A percentile compares a stretch with the other conserved stretches of the same genome.
These are phyloP conservation scores for Pollenia angustigena DNA, from an alignment of 2,888 invertebrate genomes.

Conservation along the genomic window DNA sequence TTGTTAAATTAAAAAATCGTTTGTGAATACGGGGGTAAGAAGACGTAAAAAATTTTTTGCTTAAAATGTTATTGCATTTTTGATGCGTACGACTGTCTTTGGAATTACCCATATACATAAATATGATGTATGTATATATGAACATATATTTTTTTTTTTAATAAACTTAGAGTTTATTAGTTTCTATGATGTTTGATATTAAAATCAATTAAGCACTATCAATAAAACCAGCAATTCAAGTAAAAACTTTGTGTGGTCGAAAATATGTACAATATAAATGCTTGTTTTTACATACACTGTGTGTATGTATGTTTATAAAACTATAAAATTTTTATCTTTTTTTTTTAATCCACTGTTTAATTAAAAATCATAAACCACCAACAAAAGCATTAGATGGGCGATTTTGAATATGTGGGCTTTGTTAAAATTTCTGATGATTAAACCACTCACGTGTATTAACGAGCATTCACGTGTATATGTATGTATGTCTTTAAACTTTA, in stretches of 20 bases:
- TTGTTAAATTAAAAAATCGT: too few species aligned
- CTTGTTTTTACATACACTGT: not conserved
- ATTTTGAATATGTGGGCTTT: slow-evolving; percentile 41
- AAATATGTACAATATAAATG: not conserved
- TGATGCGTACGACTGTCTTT: too few species aligned
- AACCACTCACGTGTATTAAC: slow-evolving; percentile 18
- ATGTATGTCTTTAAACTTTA: not conserved
- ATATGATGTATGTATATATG: too few species aligned
- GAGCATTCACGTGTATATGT: not conserved
- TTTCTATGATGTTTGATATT: slow-evolving; percentile 4
- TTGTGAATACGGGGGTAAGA: too few species aligned
- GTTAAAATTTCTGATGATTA: slow-evolving; percentile 43
- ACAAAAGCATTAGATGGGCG: slow-evolving; percentile 25
- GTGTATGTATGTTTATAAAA: not conserved
- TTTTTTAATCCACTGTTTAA: slow-evolving; percentile 37
- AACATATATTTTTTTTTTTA: not conserved
- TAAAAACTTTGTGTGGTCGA: slow-evolving; percentile 52
- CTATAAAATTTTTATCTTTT: slow-evolving; percentile 18
- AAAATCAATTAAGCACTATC: slow-evolving; percentile 39
- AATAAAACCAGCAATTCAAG: slow-evolving; percentile 21
- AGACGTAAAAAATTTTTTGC: too few species aligned
- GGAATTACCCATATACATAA: too few species aligned
- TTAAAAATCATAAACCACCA: slow-evolving; percentile 48
- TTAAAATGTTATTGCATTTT: too few species aligned
- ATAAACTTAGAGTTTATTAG: slow-evolving; percentile 5